Conservation (phyloP, 2,113 vertebrate species). For the Sisor rabdophorus region DNA sequence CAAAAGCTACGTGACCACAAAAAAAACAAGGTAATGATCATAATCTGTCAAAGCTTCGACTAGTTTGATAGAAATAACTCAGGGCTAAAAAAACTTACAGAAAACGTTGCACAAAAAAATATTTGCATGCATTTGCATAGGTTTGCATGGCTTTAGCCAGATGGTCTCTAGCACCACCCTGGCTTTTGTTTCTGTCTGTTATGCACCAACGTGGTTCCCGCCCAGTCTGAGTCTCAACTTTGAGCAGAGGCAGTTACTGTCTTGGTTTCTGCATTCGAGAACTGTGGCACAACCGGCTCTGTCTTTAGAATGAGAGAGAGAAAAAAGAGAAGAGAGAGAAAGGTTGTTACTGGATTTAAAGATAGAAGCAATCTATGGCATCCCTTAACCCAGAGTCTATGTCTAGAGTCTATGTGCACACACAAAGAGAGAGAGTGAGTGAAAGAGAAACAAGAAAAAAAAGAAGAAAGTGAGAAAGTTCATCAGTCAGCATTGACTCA, state of each 20-base stretch:
- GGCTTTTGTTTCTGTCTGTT: slow-evolving; percentile 25
- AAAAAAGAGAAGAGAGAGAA: neutral
- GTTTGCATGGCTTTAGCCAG: slow-evolving; percentile 31
- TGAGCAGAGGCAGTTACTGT: slow-evolving; percentile 32
- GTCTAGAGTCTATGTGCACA: neutral
- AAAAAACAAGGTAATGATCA: neutral
- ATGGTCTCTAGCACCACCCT: slow-evolving; percentile 21
- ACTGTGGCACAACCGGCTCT: neutral
- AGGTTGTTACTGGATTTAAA: neutral
- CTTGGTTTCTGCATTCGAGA: slow-evolving; percentile 15
- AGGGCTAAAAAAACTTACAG: slow-evolving; percentile 10
- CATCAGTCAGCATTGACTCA: slow-evolving; percentile 50
- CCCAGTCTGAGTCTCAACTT: slow-evolving; percentile 28
- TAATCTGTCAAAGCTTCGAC: slow-evolving; percentile 26
- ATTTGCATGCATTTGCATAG: slow-evolving; percentile 47
- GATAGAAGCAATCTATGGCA: neutral
- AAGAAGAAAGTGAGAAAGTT: slow-evolving; percentile 42
- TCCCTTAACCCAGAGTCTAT: slow-evolving; percentile 18
- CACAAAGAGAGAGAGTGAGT: neutral
- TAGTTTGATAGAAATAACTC: slow-evolving; percentile 17
- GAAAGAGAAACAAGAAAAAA: too few species aligned
- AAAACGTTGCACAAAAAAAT: slow-evolving; percentile 15
- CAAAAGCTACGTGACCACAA: neutral
- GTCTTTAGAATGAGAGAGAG: neutral
- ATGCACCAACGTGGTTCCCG: slow-evolving; percentile 22